Conservation (phyloP, 2,888 invertebrate genomes). For the Ganaspis brasiliensis region DNA sequence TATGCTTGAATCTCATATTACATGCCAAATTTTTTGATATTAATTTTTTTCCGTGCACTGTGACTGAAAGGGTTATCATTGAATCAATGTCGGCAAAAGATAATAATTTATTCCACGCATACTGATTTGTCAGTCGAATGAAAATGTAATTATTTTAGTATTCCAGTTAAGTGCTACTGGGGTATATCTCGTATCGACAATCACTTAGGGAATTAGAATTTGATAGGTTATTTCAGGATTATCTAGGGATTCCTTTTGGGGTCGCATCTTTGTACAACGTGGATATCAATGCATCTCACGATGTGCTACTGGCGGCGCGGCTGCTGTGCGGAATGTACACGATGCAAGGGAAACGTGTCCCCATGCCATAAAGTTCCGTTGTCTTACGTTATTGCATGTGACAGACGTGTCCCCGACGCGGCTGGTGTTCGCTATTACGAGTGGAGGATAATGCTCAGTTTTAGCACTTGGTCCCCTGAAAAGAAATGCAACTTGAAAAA, state of each 20-base stretch:
- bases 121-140: too few species aligned
- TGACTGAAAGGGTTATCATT: too few species aligned
- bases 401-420: conserved; percentile 69
- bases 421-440: conserved; percentile 36
- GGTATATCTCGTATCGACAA: neutral
- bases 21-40: too few species aligned
- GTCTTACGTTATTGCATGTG: conserved; percentile 75
- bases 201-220: conserved; percentile 10
- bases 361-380: conserved; percentile 68
- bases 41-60: too few species aligned
- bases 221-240: conserved; percentile 15
- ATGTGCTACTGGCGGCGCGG: conserved; percentile 40
- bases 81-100: too few species aligned
- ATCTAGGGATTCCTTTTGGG: conserved; percentile 11
- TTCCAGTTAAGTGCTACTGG: too few species aligned
- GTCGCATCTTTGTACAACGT: neutral
- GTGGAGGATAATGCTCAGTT: conserved; percentile 29
- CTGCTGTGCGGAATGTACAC: conserved; percentile 40
- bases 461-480: conserved; percentile 25
- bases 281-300: conserved; percentile 53
- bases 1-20: too few species aligned
- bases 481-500: conserved; percentile 30
- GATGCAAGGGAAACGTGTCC: conserved; percentile 47
- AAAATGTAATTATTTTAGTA: too few species aligned
- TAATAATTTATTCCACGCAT: too few species aligned